A percentile compares a stretch with the other conserved stretches of the same genome.
phyloP scores from a whole-genome alignment of 2,797 vertebrate genomes.

The Malacoraja senta region DNA sequence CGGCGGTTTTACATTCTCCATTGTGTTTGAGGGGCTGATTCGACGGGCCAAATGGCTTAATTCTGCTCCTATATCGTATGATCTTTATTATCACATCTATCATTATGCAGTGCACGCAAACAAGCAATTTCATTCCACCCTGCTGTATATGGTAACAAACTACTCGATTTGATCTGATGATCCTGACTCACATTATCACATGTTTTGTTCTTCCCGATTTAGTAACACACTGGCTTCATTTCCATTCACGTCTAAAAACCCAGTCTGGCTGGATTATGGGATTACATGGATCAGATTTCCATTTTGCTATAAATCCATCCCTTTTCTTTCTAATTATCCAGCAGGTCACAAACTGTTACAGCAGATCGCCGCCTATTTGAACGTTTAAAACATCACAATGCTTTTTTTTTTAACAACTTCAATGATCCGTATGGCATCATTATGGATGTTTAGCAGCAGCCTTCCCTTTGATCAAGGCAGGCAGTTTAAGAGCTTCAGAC shows the following conservation, averaged over 20 bases:
- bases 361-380: background rate
- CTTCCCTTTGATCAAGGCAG: background rate
- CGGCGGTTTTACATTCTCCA: no score
- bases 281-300: background rate
- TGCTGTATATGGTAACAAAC: no score
- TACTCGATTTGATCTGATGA: no score
- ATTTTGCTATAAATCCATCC: background rate
- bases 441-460: background rate
- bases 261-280: background rate
- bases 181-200: no score
- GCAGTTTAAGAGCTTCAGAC: background rate
- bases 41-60: no score
- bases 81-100: no score
- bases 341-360: background rate
- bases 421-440: background rate
- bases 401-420: background rate
- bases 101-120: no score
- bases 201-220: background rate
- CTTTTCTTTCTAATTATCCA: background rate
- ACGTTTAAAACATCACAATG: background rate
- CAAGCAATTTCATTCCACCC: no score
- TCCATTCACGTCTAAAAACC: background rate
- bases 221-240: background rate
- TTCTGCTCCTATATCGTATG: no score
- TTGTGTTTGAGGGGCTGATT: no score